Conservation (phyloP, 2,113 vertebrate species). For the Bufo gargarizans region DNA sequence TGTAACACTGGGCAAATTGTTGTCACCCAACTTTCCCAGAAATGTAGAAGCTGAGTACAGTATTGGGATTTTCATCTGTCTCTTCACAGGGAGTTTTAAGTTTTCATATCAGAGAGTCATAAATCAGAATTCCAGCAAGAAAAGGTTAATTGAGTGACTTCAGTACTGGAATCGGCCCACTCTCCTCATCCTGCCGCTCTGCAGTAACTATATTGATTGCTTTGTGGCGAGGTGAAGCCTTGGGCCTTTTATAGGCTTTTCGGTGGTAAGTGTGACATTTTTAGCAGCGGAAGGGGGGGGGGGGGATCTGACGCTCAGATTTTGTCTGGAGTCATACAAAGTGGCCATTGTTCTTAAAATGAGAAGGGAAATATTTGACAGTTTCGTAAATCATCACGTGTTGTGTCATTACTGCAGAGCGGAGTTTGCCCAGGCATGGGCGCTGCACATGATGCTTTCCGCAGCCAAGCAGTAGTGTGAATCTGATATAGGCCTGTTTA, state of each 20-base stretch:
- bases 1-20: background rate
- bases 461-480: too few relatives aligned
- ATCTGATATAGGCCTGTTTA: background rate
- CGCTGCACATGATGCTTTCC: too few relatives aligned
- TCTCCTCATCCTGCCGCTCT: background rate
- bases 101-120: background rate
- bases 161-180: background rate
- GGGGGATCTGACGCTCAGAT: background rate
- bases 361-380: background rate
- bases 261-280: background rate
- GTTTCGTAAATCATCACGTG: background rate
- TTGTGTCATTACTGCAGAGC: too few relatives aligned
- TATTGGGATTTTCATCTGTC: too few relatives aligned
- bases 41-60: too few relatives aligned
- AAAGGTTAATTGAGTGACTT: background rate
- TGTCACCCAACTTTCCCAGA: background rate
- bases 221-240: background rate
- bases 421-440: too few relatives aligned
- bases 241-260: background rate
- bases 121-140: background rate
- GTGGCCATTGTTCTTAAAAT: background rate
- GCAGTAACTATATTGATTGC: slow-evolving; percentile 30
- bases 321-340: background rate
- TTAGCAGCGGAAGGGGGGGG: background rate
- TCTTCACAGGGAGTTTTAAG: too few relatives aligned